A percentile compares a stretch with the other conserved stretches of the same genome.
These are phyloP conservation scores for Strigamia crassipes DNA, from an alignment of 2,888 invertebrate species.

Conservation along the genomic window DNA sequence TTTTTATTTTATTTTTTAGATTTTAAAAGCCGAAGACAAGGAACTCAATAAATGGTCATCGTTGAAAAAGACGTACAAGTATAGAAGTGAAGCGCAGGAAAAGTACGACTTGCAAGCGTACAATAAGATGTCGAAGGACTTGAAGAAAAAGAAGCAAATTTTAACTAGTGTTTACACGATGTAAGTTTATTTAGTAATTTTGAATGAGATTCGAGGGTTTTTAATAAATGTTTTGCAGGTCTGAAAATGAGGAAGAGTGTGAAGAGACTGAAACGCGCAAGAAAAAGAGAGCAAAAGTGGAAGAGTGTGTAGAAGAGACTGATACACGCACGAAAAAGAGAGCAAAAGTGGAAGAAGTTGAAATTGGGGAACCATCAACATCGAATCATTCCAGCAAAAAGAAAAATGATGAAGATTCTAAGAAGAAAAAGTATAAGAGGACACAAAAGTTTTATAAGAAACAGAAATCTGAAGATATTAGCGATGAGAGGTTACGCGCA, in stretches of 20 bases:
- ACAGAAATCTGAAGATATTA: constrained; percentile 53
- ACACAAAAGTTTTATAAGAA: not conserved
- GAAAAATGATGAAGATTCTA: constrained; percentile 51
- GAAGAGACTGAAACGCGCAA: constrained; percentile 47
- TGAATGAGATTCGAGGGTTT: too few relatives aligned
- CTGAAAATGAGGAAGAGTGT: constrained; percentile 44
- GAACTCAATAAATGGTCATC: constrained; percentile 96
- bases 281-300: constrained; percentile 47
- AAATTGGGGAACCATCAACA: not conserved
- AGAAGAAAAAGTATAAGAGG: constrained; percentile 56
- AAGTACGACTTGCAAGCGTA: constrained; percentile 77
- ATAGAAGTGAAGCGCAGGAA: constrained; percentile 77
- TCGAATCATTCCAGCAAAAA: constrained; percentile 44
- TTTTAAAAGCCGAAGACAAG: constrained; percentile 85
- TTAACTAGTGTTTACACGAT: constrained; percentile 74
- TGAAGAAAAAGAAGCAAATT: constrained; percentile 75
- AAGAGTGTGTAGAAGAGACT: constrained; percentile 47
- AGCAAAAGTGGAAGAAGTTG: constrained; percentile 32
- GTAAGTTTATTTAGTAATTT: constrained; percentile 52
- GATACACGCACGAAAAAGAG: constrained; percentile 49
- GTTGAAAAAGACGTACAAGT: constrained; percentile 81
- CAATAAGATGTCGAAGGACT: constrained; percentile 73
- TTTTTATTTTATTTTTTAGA: constrained; percentile 64
- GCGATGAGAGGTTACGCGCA: constrained; percentile 82
- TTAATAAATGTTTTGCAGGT: too few relatives aligned